Evolutionary conservation across 64 coral and sea anemone species (phyloP), one percentile per base, ranked within the genome.

Genomic region (Dendronephthya gigantea): DNA sequence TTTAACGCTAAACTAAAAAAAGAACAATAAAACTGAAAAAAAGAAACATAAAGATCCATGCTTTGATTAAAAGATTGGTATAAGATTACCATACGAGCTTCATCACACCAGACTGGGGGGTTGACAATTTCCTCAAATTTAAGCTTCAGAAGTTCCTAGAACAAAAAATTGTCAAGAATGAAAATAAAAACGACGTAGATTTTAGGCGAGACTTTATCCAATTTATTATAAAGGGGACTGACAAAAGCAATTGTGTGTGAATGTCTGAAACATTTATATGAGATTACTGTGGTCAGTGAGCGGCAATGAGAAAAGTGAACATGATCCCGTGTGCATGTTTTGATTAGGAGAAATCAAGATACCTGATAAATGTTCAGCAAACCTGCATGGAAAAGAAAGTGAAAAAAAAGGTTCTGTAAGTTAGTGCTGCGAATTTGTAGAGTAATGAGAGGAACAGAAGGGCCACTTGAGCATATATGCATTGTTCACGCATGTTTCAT

Each of bases 291-390:
- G n/a, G n/a, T n/a, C n/a, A n/a, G n/a, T n/a, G n/a, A n/a, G n/a
- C n/a, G n/a, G n/a, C n/a, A n/a, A n/a, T n/a, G n/a, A n/a, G n/a
- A n/a, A n/a, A n/a, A n/a, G n/a, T n/a, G n/a, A n/a, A n/a, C n/a
- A n/a, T n/a, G n/a, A n/a, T n/a, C n/a, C n/a, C n/a, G n/a, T n/a
- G n/a, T n/a, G n/a, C n/a, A 74, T 74, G 25, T 74, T 13, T 27
- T 74, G 68, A 74, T 30, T 1, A n/a, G 33, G 1, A 74, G 45
- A 15, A 65, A 0, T 33, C 19, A 29, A 23, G 38, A 22, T 90
- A 97, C 94, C 94, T 97, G 94, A 69, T 97, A 97, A 37, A 97
- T 97, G 22, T 91, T 89, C 35, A 97, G 85, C 25, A 97, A 84
- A 51, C 94, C 94, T 93, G 31, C n/a, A n/a, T n/a, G 48, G 84